Conservation (phyloP, 2,888 invertebrate genomes). For the Volucella bombylans region DNA sequence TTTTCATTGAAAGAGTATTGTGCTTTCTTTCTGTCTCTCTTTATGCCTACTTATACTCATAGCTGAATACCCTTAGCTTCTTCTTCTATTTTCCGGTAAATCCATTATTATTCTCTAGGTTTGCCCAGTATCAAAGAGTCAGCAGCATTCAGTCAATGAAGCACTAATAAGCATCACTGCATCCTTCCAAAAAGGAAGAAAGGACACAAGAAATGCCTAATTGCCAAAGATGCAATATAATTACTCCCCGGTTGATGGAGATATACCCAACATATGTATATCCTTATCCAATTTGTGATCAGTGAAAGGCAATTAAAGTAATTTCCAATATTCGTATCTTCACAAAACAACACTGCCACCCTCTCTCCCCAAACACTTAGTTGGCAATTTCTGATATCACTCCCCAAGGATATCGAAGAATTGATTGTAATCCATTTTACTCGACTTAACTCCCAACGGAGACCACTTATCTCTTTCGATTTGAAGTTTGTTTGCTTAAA, state of each 20-base stretch:
- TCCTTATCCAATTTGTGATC: neutral
- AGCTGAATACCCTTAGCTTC: too few relatives aligned
- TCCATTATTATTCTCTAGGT: too few relatives aligned
- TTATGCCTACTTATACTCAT: too few relatives aligned
- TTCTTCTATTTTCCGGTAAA: too few relatives aligned
- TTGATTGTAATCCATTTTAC: conserved; percentile 49
- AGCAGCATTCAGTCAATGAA: too few relatives aligned
- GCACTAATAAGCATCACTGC: too few relatives aligned
- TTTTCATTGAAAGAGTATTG: too few relatives aligned
- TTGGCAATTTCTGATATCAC: neutral
- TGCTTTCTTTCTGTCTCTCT: too few relatives aligned
- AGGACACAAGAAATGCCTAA: neutral
- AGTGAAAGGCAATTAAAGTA: neutral
- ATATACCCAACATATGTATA: neutral
- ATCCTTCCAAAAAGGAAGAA: too few relatives aligned
- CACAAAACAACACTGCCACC: too few relatives aligned
- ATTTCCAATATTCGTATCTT: neutral
- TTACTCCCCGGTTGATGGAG: neutral
- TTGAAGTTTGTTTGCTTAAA: neutral
- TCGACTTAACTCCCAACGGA: conserved; percentile 41
- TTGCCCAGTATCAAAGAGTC: too few relatives aligned
- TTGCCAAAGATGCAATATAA: neutral
- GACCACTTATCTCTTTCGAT: conserved; percentile 31
- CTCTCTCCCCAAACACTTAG: too few relatives aligned
- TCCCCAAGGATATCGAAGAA: conserved; percentile 21